A percentile compares a stretch with the other conserved stretches of the same genome.
Conservation (phyloP, 2,113 vertebrate species). For the Xiphophorus hellerii region DNA sequence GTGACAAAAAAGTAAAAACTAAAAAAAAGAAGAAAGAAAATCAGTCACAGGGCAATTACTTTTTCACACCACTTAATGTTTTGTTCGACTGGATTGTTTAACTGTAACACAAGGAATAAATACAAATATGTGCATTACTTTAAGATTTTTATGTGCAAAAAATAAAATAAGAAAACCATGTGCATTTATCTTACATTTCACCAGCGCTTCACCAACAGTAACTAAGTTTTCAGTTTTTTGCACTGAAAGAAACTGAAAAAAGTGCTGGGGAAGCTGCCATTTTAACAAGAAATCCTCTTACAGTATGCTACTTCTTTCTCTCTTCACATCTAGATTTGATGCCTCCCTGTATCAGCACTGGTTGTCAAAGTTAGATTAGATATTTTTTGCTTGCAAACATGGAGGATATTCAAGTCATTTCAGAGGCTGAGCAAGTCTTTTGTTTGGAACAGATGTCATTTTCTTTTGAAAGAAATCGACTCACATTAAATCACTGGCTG, state of each 20-base stretch:
- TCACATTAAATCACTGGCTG: not conserved
- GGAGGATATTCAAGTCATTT: not conserved
- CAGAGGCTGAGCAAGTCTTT: not conserved
- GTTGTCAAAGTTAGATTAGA: not conserved
- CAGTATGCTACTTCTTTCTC: too few relatives aligned
- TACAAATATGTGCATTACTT: not conserved
- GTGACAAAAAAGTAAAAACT: too few relatives aligned
- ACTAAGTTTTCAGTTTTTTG: too few relatives aligned
- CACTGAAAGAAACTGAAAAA: too few relatives aligned
- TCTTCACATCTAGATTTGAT: too few relatives aligned
- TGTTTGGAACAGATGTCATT: not conserved
- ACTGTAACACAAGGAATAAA: not conserved
- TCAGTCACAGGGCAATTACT: too few relatives aligned
- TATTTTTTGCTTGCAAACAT: not conserved
- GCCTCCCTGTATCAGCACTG: not conserved
- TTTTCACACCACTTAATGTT: too few relatives aligned
- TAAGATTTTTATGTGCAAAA: not conserved
- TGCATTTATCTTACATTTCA: not conserved
- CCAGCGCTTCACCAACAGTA: too few relatives aligned
- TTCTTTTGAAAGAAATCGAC: not conserved
- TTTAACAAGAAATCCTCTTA: too few relatives aligned
- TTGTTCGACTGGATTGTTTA: too few relatives aligned
- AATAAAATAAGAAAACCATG: not conserved
- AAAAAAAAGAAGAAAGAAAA: too few relatives aligned
- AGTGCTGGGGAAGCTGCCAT: too few relatives aligned